Evolutionary conservation across 2,113 vertebrate species (phyloP), one percentile per base, ranked within the genome.

Genomic region (Zosterops borbonicus): DNA sequence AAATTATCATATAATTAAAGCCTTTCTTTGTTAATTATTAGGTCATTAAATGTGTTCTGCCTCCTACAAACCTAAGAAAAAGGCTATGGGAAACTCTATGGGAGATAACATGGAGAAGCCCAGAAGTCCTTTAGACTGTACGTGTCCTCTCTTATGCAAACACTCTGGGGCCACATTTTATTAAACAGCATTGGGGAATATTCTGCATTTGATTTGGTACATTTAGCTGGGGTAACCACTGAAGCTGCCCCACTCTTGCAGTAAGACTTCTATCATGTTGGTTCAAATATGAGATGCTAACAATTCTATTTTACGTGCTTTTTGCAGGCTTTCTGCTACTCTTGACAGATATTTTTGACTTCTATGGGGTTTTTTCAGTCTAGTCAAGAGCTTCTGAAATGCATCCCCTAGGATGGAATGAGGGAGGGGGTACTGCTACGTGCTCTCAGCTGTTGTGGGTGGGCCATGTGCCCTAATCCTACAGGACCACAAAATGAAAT

Each of bases 361-460:
- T 68, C 21, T 49, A 0, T 31, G 41, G 0, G 13, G 0, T 21
- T 74, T 70, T 50, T 67, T 23, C 65, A 65, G 41, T 27, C 47
- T 35, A 35, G 13, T 19, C n/a, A 44, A 31, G 47, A 64, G n/a
- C 35, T 83, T 75, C 62, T 85, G 65, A 87, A 85, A 64, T 37
- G 41, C 21, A 28, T 37, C 37, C 68, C 47, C 15, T 21, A 25
- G 62, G 44, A n/a, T 56, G 44, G 41, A 85, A 62, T 14, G 44
- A 62, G 37, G 59, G 69, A 74, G 59, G 18, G 63, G 28, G 2
- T 19, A 14, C 31, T 69, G 53, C 49, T 79, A 42, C 69, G 63
- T 80, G 71, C 53, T 90, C 37, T 91, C 88, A 95, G 88, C 75
- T 95, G 79, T 37, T 86, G 55, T 33, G 76, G 58, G 71, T 53